A percentile compares a stretch with the other conserved stretches of the same genome.
Conservation (phyloP, 1,140 invertebrate species). For the Phymastichus coffea region DNA sequence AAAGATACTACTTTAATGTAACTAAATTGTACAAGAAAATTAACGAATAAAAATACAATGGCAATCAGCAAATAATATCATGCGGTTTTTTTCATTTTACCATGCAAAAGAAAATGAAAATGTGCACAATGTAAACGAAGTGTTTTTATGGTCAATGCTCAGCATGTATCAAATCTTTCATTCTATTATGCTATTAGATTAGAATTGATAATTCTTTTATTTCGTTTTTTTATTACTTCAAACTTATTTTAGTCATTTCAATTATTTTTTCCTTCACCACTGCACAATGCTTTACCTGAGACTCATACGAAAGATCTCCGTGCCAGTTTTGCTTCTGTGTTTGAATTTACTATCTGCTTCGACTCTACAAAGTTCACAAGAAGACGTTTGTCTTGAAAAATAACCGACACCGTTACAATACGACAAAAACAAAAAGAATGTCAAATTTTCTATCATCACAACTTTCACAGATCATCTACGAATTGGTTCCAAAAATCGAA, state of each 20-base stretch:
- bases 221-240: slow-evolving; percentile 6
- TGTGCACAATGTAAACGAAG: slow-evolving; percentile 19
- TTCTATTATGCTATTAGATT: slow-evolving; percentile 8
- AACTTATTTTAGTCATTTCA: slow-evolving; percentile 9
- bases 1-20: not conserved
- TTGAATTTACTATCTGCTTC: slow-evolving; percentile 32
- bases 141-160: slow-evolving; percentile 5
- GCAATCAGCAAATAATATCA: slow-evolving; percentile 16
- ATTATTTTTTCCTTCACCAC: slow-evolving; percentile 18
- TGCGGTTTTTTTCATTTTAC: slow-evolving; percentile 10
- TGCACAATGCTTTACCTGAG: slow-evolving; percentile 52
- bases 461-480: too few species aligned
- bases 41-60: slow-evolving; percentile 1
- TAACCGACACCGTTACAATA: slow-evolving; percentile 20
- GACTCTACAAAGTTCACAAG: slow-evolving; percentile 22
- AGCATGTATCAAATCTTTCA: slow-evolving; percentile 22
- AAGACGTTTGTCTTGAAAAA: slow-evolving; percentile 12
- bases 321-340: slow-evolving; percentile 53
- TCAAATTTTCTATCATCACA: too few species aligned
- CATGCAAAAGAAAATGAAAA: slow-evolving; percentile 22
- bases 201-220: not conserved
- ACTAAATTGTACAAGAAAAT: slow-evolving; percentile 4
- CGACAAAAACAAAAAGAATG: too few species aligned
- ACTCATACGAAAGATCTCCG: slow-evolving; percentile 57
- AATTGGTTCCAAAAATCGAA: too few species aligned